Evolutionary conservation across 2,113 vertebrate genomes (phyloP).

Genomic region (Pogonocichla stellata): DNA sequence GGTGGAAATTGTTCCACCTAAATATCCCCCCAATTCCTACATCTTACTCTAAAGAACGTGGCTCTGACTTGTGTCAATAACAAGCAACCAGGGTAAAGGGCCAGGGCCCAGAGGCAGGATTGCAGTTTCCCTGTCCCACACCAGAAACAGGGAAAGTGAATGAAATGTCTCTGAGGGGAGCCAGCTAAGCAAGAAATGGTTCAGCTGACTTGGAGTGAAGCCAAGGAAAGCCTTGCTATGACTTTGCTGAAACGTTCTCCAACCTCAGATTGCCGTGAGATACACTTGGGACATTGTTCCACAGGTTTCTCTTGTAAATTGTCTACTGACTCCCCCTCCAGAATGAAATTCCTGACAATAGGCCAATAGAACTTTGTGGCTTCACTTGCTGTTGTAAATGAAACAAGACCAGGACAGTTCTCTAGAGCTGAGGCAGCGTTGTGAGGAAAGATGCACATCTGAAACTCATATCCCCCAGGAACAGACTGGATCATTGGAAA

Average conservation of each 20-base stretch:
- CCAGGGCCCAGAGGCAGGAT: not conserved
- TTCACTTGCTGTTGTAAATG: not conserved
- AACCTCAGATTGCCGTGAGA: not conserved
- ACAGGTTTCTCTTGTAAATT: not conserved
- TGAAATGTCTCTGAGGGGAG: not conserved
- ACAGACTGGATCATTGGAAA: not conserved
- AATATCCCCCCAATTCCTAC: not conserved
- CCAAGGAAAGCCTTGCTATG: not conserved
- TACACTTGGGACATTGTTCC: not conserved
- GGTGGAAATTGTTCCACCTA: not conserved
- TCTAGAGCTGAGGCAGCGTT: not conserved
- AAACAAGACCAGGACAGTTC: not conserved
- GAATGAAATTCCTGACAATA: not conserved
- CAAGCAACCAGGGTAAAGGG: not conserved
- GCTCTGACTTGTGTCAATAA: not conserved
- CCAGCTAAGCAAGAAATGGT: not conserved
- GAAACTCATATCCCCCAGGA: not conserved
- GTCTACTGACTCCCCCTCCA: not conserved
- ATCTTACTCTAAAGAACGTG: not conserved
- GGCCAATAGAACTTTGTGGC: not conserved
- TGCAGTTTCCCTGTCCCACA: not conserved
- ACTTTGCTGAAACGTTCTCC: not conserved
- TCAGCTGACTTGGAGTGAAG: not conserved
- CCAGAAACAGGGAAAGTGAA: not conserved
- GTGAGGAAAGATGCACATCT: not conserved